A percentile compares a stretch with the other conserved stretches of the same genome.
Evolutionary conservation across 2,888 invertebrate genomes (phyloP).

Genomic region (Tachina lurida): DNA sequence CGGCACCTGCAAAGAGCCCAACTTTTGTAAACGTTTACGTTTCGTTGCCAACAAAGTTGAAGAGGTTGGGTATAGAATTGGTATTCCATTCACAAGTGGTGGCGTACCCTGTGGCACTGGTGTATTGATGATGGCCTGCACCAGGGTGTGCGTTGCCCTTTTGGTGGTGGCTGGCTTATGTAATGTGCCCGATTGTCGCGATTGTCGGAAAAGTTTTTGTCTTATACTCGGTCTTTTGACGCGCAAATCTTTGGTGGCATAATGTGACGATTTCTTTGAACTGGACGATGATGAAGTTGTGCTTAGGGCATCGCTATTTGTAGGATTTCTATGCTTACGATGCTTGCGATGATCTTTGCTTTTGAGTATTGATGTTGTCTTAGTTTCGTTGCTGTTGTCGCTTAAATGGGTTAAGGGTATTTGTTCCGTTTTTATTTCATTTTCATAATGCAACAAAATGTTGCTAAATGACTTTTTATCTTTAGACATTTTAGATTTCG

Average conservation of each 20-base stretch:
- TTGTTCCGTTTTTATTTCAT: constrained; percentile 72
- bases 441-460: constrained; percentile 75
- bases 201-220: constrained; percentile 79
- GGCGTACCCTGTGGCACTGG: constrained; percentile 30
- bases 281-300: constrained; percentile 50
- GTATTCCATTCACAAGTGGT: constrained; percentile 10
- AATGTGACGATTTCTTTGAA: constrained; percentile 70
- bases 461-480: constrained; percentile 64
- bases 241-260: constrained; percentile 74
- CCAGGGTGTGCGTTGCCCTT: constrained; percentile 57
- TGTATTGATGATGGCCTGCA: constrained; percentile 58
- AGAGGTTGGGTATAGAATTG: background rate
- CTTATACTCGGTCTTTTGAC: constrained; percentile 78
- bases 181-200: constrained; percentile 11
- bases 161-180: constrained; percentile 65
- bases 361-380: constrained; percentile 31
- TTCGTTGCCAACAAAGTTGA: constrained; percentile 51
- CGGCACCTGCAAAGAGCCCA: constrained; percentile 65
- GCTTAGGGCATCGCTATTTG: constrained; percentile 45
- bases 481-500: constrained; percentile 36
- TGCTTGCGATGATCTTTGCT: constrained; percentile 72
- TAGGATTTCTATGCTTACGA: constrained; percentile 70
- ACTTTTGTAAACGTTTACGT: constrained; percentile 68
- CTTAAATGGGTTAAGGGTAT: constrained; percentile 45
- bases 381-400: background rate